A percentile compares a stretch with the other conserved stretches of the same genome.
phyloP scores from a whole-genome alignment of 2,797 vertebrate genomes.

The Amblyopsis hoosieri region DNA sequence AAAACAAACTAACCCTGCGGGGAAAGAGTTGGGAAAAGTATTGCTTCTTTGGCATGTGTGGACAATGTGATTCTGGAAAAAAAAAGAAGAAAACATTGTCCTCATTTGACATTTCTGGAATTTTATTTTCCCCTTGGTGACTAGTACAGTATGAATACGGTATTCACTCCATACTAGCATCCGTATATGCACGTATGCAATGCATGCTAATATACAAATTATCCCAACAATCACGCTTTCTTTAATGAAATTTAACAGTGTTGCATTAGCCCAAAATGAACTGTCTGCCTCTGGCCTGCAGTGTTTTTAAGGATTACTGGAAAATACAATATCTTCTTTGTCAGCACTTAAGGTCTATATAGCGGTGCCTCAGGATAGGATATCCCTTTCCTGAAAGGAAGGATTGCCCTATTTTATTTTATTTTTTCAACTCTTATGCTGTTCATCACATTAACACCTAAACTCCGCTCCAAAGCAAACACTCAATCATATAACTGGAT shows the following conservation, averaged over 20 bases:
- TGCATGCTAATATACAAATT: conserved; percentile 26
- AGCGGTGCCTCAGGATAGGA: conserved; percentile 84
- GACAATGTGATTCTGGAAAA: conserved; percentile 44
- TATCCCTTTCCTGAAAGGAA: conserved; percentile 83
- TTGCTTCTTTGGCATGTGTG: conserved; percentile 35
- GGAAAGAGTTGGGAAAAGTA: conserved; percentile 22
- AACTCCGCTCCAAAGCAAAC: conserved; percentile 50
- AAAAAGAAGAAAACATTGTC: conserved; percentile 31
- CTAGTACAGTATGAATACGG: conserved; percentile 9
- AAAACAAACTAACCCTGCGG: conserved; percentile 73
- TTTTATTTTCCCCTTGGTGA: conserved; percentile 21
- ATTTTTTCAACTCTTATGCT: conserved; percentile 57
- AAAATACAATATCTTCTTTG: conserved; percentile 84
- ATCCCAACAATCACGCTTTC: conserved; percentile 48
- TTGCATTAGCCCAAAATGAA: conserved; percentile 64
- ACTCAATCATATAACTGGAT: conserved; percentile 54
- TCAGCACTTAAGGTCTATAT: conserved; percentile 86
- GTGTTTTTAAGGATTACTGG: conserved; percentile 79
- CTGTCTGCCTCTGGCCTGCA: conserved; percentile 68
- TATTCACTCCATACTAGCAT: conserved; percentile 28
- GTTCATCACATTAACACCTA: conserved; percentile 75
- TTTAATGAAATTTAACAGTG: conserved; percentile 59
- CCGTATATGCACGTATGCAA: conserved; percentile 12
- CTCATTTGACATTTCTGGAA: conserved; percentile 40
- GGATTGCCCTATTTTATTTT: conserved; percentile 70